Percentiles rank a stretch among this genome's conserved stretches.
Evolutionary conservation across 2,888 invertebrate genomes (phyloP).

Genomic region (Napeogenes sylphis): DNA sequence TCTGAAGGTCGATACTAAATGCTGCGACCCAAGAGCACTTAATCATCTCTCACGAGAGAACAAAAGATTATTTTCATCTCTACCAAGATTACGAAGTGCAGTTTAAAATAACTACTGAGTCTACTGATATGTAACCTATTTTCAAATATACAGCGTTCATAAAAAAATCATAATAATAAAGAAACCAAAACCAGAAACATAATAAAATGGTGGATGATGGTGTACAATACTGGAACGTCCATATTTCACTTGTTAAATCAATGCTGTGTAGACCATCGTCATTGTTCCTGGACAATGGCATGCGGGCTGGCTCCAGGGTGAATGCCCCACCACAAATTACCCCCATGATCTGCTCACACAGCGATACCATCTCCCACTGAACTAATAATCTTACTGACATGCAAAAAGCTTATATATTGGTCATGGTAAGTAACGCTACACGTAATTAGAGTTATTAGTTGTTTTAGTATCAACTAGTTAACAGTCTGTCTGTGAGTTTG

Average conservation of each 20-base stretch:
- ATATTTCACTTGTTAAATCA: constrained; percentile 30
- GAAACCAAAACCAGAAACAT: too few relatives aligned
- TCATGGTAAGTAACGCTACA: constrained; percentile 24
- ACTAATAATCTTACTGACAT: constrained; percentile 50
- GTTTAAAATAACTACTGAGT: too few relatives aligned
- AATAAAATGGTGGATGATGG: too few relatives aligned
- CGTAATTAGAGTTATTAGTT: constrained; percentile 18
- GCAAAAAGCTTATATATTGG: constrained; percentile 31
- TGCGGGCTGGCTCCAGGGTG: constrained; percentile 47
- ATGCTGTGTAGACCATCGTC: constrained; percentile 31
- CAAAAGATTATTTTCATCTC: too few relatives aligned
- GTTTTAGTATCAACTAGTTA: background rate
- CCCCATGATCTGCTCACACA: constrained; percentile 53
- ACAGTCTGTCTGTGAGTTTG: too few relatives aligned
- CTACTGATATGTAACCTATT: too few relatives aligned
- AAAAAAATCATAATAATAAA: too few relatives aligned
- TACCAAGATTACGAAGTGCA: constrained; percentile 1
- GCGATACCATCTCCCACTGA: constrained; percentile 61
- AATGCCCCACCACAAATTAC: constrained; percentile 52
- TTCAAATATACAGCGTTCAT: too few relatives aligned
- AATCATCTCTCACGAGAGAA: constrained; percentile 13
- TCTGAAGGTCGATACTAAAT: constrained; percentile 23
- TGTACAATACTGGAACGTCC: background rate
- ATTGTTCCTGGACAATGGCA: constrained; percentile 53
- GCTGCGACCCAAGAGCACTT: constrained; percentile 14